Evolutionary conservation across 2,113 vertebrate genomes (phyloP).

Genomic region (Poecile atricapillus): DNA sequence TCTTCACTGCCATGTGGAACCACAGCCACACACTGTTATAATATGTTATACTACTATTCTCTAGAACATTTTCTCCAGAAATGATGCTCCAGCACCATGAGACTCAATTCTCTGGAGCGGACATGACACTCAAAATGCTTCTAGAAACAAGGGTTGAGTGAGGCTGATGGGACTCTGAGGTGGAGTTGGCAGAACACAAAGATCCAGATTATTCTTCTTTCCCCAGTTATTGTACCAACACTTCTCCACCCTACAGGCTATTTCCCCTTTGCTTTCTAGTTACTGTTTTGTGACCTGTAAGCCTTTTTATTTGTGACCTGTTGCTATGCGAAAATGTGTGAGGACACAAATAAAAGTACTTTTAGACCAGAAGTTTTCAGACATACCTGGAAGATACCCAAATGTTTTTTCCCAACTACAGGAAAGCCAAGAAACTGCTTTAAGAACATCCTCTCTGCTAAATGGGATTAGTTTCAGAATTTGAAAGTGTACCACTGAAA

Average conservation of each 20-base stretch:
- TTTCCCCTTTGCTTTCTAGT: background rate
- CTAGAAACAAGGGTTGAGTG: background rate
- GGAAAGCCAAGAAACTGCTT: background rate
- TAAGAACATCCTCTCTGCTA: background rate
- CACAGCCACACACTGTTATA: background rate
- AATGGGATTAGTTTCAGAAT: constrained; percentile 24
- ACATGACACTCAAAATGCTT: background rate
- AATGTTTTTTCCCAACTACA: constrained; percentile 43
- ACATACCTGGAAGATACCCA: constrained; percentile 19
- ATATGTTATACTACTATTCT: background rate
- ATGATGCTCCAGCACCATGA: background rate
- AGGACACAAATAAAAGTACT: constrained; percentile 33
- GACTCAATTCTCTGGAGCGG: background rate
- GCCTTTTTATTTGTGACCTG: background rate
- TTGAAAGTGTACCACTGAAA: constrained; percentile 12
- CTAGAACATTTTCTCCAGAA: background rate
- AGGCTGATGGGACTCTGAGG: background rate
- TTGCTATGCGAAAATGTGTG: constrained; percentile 24
- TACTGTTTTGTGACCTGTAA: background rate
- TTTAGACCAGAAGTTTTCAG: constrained; percentile 34
- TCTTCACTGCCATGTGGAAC: background rate
- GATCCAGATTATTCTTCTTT: background rate
- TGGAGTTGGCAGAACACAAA: background rate
- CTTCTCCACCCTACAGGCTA: background rate
- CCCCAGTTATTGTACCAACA: background rate